Percentiles rank a stretch among this genome's conserved stretches.
phyloP scores from a whole-genome alignment of 1,140 invertebrate genomes.

The Acromyrmex echinatior region DNA sequence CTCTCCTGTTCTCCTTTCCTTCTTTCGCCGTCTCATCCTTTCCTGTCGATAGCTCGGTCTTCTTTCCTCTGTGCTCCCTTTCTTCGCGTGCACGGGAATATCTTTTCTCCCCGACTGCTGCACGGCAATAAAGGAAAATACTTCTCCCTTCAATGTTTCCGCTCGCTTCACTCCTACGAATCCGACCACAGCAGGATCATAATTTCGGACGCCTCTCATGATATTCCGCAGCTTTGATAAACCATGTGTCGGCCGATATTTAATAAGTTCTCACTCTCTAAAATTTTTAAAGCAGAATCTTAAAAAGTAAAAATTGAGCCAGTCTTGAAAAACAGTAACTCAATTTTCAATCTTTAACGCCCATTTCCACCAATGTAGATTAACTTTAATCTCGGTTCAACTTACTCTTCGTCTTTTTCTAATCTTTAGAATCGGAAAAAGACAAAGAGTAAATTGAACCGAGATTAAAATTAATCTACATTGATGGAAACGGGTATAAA shows the following conservation, averaged over 20 bases:
- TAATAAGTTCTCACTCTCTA: background rate
- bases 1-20: constrained; percentile 61
- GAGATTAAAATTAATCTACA: too few relatives aligned
- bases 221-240: constrained; percentile 32
- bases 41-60: constrained; percentile 36
- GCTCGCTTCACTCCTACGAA: constrained; percentile 28
- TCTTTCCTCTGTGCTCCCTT: constrained; percentile 43
- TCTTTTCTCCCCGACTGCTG: constrained; percentile 22
- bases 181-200: background rate
- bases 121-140: constrained; percentile 38
- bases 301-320: too few relatives aligned
- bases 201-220: constrained; percentile 24
- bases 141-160: constrained; percentile 15
- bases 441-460: too few relatives aligned
- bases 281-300: too few relatives aligned
- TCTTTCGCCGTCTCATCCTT: constrained; percentile 21
- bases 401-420: too few relatives aligned
- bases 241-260: constrained; percentile 20
- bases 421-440: too few relatives aligned
- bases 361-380: too few relatives aligned
- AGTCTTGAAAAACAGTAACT: too few relatives aligned
- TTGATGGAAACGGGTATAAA: too few relatives aligned
- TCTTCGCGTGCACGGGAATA: constrained; percentile 48
- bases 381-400: too few relatives aligned
- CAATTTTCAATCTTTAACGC: too few relatives aligned